Conservation (phyloP, 2,888 invertebrate species). For the Drosophila mulleri region DNA sequence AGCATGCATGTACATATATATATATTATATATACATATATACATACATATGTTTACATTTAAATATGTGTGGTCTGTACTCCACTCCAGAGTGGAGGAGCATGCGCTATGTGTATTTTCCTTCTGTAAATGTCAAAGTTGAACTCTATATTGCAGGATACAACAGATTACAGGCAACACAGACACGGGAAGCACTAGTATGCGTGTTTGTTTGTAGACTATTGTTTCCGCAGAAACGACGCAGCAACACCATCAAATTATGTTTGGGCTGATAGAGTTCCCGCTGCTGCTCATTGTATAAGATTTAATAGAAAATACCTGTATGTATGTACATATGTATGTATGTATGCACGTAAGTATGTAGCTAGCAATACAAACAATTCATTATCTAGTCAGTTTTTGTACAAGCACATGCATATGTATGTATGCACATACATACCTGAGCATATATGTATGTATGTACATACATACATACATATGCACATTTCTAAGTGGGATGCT, state of each 20-base stretch:
- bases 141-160: constrained; percentile 45
- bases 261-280: constrained; percentile 38
- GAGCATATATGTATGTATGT: background rate
- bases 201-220: constrained; percentile 47
- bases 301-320: background rate
- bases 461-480: background rate
- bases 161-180: constrained; percentile 28
- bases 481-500: constrained; percentile 28
- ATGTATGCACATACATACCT: background rate
- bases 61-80: constrained; percentile 15
- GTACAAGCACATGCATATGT: constrained; percentile 11
- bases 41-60: background rate
- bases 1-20: constrained; percentile 6
- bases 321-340: background rate
- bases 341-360: no score
- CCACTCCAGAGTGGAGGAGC: constrained; percentile 38
- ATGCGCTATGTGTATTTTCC: constrained; percentile 59
- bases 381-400: constrained; percentile 28
- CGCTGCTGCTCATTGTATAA: constrained; percentile 8
- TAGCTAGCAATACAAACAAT: constrained; percentile 23
- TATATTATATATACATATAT: background rate
- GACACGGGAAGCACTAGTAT: constrained; percentile 36
- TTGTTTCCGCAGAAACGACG: constrained; percentile 37
- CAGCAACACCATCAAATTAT: constrained; percentile 38
- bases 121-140: constrained; percentile 69